phyloP scores from a whole-genome alignment of 1,140 invertebrate genomes.

The Cyclina sinensis region DNA sequence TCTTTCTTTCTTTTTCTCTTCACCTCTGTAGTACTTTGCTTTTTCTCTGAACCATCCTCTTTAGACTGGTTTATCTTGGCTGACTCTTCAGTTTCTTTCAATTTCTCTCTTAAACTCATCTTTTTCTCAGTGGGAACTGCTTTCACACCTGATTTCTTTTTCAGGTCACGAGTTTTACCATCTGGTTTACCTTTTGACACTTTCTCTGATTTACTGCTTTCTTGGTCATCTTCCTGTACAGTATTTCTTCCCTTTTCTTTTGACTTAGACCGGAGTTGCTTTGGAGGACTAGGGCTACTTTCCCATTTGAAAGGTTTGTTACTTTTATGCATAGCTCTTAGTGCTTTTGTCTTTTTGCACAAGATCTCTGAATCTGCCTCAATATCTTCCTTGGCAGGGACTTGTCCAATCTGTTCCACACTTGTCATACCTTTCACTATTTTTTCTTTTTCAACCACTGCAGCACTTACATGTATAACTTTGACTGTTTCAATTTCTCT shows the following conservation, averaged over 20 bases:
- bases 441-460: neutral
- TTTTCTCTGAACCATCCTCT: neutral
- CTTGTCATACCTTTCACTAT: neutral
- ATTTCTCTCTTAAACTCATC: neutral
- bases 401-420: neutral
- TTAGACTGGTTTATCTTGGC: too few relatives aligned
- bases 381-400: neutral
- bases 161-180: neutral
- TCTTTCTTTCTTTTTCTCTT: neutral
- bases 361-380: neutral
- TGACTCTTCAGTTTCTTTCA: neutral
- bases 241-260: neutral
- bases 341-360: slow-evolving; percentile 1
- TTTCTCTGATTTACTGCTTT: neutral
- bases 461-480: too few relatives aligned
- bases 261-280: neutral
- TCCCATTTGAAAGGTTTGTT: slow-evolving; percentile 52
- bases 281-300: slow-evolving; percentile 21
- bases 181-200: neutral
- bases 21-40: neutral
- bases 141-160: neutral
- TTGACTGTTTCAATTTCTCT: neutral
- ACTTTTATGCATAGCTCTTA: slow-evolving; percentile 38
- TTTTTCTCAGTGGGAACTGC: neutral
- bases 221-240: neutral